Conservation (phyloP, 2,113 vertebrate genomes). For the Lutjanus erythropterus region DNA sequence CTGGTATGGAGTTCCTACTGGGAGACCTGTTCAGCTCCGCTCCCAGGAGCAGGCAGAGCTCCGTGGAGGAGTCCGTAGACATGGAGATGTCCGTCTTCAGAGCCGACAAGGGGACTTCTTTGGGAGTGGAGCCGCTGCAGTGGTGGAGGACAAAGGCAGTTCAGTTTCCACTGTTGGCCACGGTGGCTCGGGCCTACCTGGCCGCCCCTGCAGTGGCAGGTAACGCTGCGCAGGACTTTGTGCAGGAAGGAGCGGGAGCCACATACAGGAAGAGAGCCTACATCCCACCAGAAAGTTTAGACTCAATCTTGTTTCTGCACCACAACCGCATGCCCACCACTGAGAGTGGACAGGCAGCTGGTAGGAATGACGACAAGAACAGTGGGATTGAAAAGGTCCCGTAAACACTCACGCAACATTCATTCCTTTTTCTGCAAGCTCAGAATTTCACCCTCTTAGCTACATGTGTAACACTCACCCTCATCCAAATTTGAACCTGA, state of each 20-base stretch:
- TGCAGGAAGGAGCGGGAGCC: constrained; percentile 49
- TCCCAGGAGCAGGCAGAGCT: constrained; percentile 58
- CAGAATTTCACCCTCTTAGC: neutral
- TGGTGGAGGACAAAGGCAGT: constrained; percentile 84
- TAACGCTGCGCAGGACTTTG: constrained; percentile 62
- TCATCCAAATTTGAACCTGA: neutral
- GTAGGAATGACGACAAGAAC: constrained; percentile 22
- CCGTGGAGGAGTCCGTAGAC: constrained; percentile 81
- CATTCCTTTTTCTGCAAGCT: neutral
- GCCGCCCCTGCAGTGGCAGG: constrained; percentile 79
- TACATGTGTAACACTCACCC: neutral
- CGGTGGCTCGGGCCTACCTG: constrained; percentile 75
- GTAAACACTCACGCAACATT: neutral
- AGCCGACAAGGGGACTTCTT: constrained; percentile 74
- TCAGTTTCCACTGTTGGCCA: constrained; percentile 82
- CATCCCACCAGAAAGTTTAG: constrained; percentile 78
- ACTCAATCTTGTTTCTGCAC: constrained; percentile 82
- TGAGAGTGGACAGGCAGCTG: neutral
- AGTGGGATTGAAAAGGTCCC: neutral
- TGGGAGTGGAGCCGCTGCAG: constrained; percentile 82
- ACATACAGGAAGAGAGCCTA: constrained; percentile 69
- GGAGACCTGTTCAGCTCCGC: constrained; percentile 80
- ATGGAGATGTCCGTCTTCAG: constrained; percentile 82
- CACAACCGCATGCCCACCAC: constrained; percentile 66
- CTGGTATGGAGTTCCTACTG: constrained; percentile 84